Evolutionary conservation across 2,797 vertebrate species (phyloP), one percentile per base, ranked within the genome.

Genomic region (Coracias cyanogaster): DNA sequence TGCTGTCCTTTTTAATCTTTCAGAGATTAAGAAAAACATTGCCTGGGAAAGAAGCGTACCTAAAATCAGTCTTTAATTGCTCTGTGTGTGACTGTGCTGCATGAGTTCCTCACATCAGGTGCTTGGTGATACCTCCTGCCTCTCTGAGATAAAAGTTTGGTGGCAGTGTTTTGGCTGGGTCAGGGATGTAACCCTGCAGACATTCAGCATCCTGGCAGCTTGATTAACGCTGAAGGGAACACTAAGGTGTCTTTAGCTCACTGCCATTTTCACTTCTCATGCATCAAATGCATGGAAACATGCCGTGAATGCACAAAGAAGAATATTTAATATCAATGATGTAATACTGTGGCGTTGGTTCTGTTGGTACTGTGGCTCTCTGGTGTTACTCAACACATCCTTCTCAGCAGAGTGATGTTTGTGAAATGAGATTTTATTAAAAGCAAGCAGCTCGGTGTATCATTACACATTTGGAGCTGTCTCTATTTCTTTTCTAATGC

Each of bases 401-500:
- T 86, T 87, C 93, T 97, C 94, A 71, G 83, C 96, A 96, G 96
- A 96, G 73, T 64, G 54, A 86, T 93, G 78, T 77, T 66, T n/a
- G 81, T 37, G 62, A 96, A 97, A 97, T 91, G 95, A 96, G 83
- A 95, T 96, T 97, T 97, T 94, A 93, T 96, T 97, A 91, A 96
- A 95, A 96, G 78, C 57, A 81, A 78, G 88, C 69, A 29, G 26
- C 45, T 66, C 26, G n/a, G 85, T 37, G 25, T 67, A 81, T 82
- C 2, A 3, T 96, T 95, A 87, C 93, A 74, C 77, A 92, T 91
- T 95, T 85, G 95, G 86, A 82, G 71, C 22, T 0, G 0, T 93
- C 89, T 96, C 58, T 5, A 29, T 97, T 90, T 91, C 55, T 66
- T 87, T 70, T 37, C 62, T 41, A 91, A 60, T 29, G 41, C 69